phyloP scores from a whole-genome alignment of 2,888 invertebrate genomes.

The Axea sp. region DNA sequence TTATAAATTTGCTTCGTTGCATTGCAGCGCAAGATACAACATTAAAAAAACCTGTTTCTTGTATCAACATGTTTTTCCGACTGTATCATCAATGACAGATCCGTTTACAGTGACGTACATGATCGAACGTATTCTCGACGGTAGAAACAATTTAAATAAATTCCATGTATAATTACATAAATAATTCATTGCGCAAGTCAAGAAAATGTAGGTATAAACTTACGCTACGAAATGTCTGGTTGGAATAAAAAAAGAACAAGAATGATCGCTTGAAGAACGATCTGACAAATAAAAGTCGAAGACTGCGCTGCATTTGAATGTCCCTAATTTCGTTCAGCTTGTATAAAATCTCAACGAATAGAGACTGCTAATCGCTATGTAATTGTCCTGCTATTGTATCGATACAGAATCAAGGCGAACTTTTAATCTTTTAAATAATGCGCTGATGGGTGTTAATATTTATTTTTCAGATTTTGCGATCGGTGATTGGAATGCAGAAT shows the following conservation, averaged over 20 bases:
- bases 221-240: neutral
- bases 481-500: conserved; percentile 31
- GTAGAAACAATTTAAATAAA: conserved; percentile 38
- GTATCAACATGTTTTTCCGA: conserved; percentile 29
- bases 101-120: conserved; percentile 29
- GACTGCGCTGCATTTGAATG: conserved; percentile 7
- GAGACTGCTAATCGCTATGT: conserved; percentile 13
- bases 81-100: conserved; percentile 39
- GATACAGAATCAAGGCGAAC: conserved; percentile 26
- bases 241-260: neutral
- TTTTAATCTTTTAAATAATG: conserved; percentile 38
- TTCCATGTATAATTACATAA: conserved; percentile 51
- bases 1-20: conserved; percentile 20
- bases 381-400: conserved; percentile 30
- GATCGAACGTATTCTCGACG: conserved; percentile 12
- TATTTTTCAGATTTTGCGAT: conserved; percentile 43
- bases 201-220: conserved; percentile 10
- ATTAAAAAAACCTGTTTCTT: conserved; percentile 34
- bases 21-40: conserved; percentile 1
- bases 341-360: conserved; percentile 16
- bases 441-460: conserved; percentile 35
- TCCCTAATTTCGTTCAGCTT: conserved; percentile 9
- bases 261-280: neutral
- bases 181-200: conserved; percentile 42
- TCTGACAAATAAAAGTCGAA: conserved; percentile 27